Conservation (phyloP, 2,888 invertebrate species). For the Leucophenga maculata region DNA sequence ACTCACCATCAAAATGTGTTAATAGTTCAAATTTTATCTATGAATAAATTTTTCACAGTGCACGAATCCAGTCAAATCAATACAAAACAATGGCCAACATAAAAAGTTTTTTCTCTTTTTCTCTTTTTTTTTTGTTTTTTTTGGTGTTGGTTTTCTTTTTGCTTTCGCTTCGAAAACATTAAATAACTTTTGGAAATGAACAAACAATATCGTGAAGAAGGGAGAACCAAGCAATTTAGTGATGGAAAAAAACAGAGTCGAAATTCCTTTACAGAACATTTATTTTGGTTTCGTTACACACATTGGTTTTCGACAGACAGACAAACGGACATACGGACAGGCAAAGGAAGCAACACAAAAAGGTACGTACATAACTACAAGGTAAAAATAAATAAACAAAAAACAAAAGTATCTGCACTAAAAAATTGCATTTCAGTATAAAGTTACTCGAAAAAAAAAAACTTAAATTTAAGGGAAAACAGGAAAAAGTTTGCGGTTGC, state of each 20-base stretch:
- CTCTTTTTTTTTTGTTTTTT: too few species aligned
- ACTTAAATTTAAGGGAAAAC: background rate
- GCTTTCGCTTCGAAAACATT: conserved; percentile 18
- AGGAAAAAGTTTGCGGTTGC: conserved; percentile 16
- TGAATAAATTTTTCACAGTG: background rate
- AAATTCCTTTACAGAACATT: conserved; percentile 69
- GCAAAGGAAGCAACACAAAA: conserved; percentile 4
- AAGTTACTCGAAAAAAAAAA: background rate
- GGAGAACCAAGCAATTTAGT: too few species aligned
- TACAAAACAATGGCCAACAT: conserved; percentile 12
- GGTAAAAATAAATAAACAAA: too few species aligned
- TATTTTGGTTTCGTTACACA: conserved; percentile 67
- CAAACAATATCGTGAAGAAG: conserved; percentile 23
- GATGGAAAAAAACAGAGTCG: conserved; percentile 52
- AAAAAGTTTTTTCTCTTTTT: conserved; percentile 6
- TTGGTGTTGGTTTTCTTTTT: background rate
- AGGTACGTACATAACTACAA: background rate
- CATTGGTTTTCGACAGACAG: conserved; percentile 55
- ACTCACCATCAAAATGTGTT: too few species aligned
- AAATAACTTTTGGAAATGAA: conserved; percentile 20
- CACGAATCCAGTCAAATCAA: conserved; percentile 4
- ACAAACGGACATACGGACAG: conserved; percentile 24
- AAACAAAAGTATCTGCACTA: conserved; percentile 9
- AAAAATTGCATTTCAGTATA: conserved; percentile 12
- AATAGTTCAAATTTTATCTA: too few species aligned